Base-by-base conservation (phyloP, 2,888 invertebrate species). In the Philereme vetulata region DNA sequence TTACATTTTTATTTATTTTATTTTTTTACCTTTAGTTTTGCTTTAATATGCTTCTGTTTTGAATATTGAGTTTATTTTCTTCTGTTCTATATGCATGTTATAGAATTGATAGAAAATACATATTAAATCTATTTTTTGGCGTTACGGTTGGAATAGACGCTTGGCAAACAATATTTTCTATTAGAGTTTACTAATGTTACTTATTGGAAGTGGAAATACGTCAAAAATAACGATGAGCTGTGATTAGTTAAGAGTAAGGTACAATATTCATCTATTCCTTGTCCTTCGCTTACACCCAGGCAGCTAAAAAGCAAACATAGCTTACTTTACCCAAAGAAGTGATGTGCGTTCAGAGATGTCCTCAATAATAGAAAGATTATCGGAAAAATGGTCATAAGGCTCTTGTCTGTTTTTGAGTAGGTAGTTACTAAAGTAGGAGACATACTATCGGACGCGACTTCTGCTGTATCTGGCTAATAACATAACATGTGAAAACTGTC, bases 1-100 rank as follows among this genome's bases (percentile, higher is more conserved):
- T 85, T 79, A 77, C 76, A 72, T 79, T 84, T 85, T 87, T 69
- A 72, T 71, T 77, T 77, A 72, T 76, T 78, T 78, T 82, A n/a
- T 66, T 64, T 66, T 57, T 50, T 67, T 58, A 49, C 21, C 34
- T 42, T 44, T 21, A 21, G 21, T 21, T 54, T 7, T 0, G 10
- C 44, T 32, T 56, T 45, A 45, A 11, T 53, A 33, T 38, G 44
- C 32, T 54, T 45, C 7, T 46, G 8, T 10, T 51, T 48, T 33
- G 11, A 44, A 1, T 45, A 10, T 6, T 38, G 7, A 8, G 49
- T 48, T 10, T 0, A 9, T 40, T 50, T 56, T 33, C 46, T 55
- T 42, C 60, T 54, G 8, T 56, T 53, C 48, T 64, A 51, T 57
- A 47, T 46, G 45, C n/a, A 40, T 44, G 42, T 43, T 55, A 44